Evolutionary conservation across 2,888 invertebrate species (phyloP), one percentile per base, ranked within the genome.

Genomic region (Chaitophorus viminalis): DNA sequence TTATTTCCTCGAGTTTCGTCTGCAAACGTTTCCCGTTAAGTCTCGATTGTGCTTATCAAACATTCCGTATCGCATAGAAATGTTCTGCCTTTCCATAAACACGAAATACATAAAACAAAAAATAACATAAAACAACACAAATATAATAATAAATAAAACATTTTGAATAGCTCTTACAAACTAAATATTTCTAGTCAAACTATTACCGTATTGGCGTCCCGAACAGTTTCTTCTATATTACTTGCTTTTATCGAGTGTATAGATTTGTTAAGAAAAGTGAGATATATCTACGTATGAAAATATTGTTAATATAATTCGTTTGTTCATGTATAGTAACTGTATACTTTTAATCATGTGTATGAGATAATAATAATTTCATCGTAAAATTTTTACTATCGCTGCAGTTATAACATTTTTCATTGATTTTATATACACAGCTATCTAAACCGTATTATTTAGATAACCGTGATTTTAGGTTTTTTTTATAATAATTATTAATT

Each of bases 1-100:
- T 87, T 86, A 86, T 86, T 81, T 79, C 60, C 31, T 31, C 60
- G 83, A 77, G 76, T 77, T 77, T 68, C 33, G 77, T 68, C 68
- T 68, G 46, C 39, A n/a, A 79, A 86, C 78, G 70, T 54, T 60
- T 86, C 33, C 60, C 72, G 86, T 86, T 74, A 86, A 78, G 79
- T 54, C 74, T 72, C 60, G 25, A 33, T 39, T 14, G 81, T 81
- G 74, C 65, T 87, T 87, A 87, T 87, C 87, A 81, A 81, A 31
- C 87, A 74, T 74, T 87, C 21, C 81, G n/a, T 65, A 81, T 81
- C 74, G 74, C 79, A 75, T 18, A 31, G 54, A 74, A 72, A 81
- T 31, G 79, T 39, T 36, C 68, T 33, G 25, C 39, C 52, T 18
- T 54, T 72, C 29, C 36, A 11, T n/a, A 36, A 72, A 79, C 86